These are phyloP conservation scores for Diorhabda carinulata DNA, from an alignment of 1,140 invertebrate genomes.

Conservation along the genomic window DNA sequence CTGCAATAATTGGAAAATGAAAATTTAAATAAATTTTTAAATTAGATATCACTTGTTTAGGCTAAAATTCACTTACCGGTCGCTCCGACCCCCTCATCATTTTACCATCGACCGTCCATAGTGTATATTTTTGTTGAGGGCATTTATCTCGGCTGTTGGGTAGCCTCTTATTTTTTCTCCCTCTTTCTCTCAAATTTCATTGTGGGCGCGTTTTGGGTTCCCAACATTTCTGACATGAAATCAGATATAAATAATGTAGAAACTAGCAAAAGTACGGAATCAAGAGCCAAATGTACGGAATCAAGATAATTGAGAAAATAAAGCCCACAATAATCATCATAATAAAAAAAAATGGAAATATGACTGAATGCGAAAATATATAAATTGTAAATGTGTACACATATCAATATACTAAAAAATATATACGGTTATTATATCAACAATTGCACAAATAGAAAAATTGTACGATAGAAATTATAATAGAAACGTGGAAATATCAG, in stretches of 20 bases:
- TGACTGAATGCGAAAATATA: background rate
- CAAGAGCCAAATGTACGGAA: background rate
- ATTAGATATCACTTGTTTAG: too few relatives aligned
- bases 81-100: too few relatives aligned
- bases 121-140: slow-evolving; percentile 10
- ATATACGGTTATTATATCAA: background rate
- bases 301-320: background rate
- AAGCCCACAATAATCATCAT: background rate
- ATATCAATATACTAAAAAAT: background rate
- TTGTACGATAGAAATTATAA: background rate
- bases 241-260: background rate
- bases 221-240: background rate
- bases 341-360: background rate
- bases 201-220: background rate
- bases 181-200: background rate
- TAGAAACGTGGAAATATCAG: background rate
- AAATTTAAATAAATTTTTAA: too few relatives aligned
- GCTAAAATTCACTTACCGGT: too few relatives aligned
- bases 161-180: background rate
- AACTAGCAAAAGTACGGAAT: background rate
- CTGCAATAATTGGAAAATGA: too few relatives aligned
- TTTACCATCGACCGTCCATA: too few relatives aligned
- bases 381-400: background rate
- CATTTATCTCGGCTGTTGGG: slow-evolving; percentile 48
- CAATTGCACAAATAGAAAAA: background rate